Percentiles rank a stretch among this genome's conserved stretches.
phyloP scores from a whole-genome alignment of 2,113 vertebrate species.

The Periophthalmodon schlosseri region DNA sequence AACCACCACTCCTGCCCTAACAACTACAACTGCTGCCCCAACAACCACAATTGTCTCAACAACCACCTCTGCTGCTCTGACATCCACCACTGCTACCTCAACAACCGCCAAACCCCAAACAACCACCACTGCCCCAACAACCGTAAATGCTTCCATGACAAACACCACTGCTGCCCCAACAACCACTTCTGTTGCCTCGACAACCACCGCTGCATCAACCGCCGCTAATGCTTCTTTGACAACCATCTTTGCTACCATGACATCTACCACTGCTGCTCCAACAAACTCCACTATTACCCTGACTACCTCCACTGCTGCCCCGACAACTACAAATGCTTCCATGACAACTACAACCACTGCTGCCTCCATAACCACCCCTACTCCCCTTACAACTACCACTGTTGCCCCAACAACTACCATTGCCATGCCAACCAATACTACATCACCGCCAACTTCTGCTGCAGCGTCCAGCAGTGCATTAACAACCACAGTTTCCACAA shows the following conservation, averaged over 20 bases:
- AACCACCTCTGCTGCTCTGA: neutral
- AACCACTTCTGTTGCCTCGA: neutral
- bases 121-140: neutral
- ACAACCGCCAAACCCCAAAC: neutral
- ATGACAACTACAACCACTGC: neutral
- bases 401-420: neutral
- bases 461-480: neutral
- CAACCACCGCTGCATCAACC: neutral
- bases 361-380: neutral
- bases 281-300: neutral
- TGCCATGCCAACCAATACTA: neutral
- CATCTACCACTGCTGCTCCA: neutral
- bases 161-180: neutral
- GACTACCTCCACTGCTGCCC: neutral
- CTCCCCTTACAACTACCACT: neutral
- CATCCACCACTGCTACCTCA: neutral
- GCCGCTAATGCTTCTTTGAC: neutral
- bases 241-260: neutral
- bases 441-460: neutral
- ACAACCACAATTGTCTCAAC: neutral
- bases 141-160: neutral
- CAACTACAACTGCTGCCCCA: neutral
- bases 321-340: no score
- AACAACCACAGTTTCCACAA: neutral
- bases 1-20: neutral